Percentiles rank a stretch among this genome's conserved stretches.
Evolutionary conservation across 2,113 vertebrate species (phyloP).

Genomic region (Eolophus roseicapilla): DNA sequence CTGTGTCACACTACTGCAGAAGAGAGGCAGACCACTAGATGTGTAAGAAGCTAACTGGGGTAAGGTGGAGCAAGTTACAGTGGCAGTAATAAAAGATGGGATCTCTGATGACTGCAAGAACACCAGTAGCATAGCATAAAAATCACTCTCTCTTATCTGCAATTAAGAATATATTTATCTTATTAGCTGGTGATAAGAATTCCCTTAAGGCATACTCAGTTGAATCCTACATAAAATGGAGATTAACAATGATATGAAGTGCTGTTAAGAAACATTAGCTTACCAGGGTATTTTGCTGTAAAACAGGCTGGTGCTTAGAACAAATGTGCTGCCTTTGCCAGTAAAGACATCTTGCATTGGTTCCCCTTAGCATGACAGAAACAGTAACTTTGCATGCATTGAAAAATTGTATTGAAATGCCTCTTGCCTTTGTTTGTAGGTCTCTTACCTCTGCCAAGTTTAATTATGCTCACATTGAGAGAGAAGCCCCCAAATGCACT

Average conservation of each 20-base stretch:
- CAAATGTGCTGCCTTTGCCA: background rate
- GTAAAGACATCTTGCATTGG: background rate
- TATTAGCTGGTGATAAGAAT: background rate
- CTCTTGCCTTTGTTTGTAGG: background rate
- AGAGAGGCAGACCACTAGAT: background rate
- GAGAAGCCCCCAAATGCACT: background rate
- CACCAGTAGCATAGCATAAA: background rate
- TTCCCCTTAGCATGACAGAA: background rate
- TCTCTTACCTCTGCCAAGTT: slow-evolving; percentile 5
- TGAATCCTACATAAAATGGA: background rate
- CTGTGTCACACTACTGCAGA: background rate
- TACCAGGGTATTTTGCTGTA: background rate
- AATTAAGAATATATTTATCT: background rate
- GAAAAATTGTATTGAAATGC: background rate
- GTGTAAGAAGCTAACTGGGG: background rate
- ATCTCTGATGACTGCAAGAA: background rate
- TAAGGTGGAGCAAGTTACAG: background rate
- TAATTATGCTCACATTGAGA: background rate
- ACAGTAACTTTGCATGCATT: background rate
- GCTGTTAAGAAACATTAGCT: background rate
- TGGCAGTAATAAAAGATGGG: background rate
- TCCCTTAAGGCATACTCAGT: background rate
- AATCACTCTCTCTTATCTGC: background rate
- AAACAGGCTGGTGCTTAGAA: background rate
- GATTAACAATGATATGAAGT: background rate